These are phyloP conservation scores for Leuciscus idus DNA, from an alignment of 2,113 vertebrate genomes.

Conservation along the genomic window DNA sequence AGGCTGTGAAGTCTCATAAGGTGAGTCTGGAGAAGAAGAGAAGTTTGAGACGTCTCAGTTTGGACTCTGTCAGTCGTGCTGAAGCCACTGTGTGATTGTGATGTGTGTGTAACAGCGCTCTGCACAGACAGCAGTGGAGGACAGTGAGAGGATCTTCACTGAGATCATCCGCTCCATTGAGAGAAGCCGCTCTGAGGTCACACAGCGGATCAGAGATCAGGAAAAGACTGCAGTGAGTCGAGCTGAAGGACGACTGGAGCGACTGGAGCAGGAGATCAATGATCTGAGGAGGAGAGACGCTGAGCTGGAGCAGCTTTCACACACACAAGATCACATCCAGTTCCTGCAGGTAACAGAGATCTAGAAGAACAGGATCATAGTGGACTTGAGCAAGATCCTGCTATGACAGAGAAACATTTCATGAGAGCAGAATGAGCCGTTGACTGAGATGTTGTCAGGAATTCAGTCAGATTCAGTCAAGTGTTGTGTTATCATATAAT, in stretches of 20 bases:
- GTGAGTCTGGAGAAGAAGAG: too few relatives aligned
- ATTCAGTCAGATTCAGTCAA: too few relatives aligned
- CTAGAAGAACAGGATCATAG: too few relatives aligned
- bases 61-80: too few relatives aligned
- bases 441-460: too few relatives aligned
- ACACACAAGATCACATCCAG: conserved; percentile 46
- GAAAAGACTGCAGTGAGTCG: conserved; percentile 10
- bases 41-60: too few relatives aligned
- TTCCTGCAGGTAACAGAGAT: not conserved
- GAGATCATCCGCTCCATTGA: conserved; percentile 53
- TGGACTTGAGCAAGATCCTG: too few relatives aligned
- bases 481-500: too few relatives aligned
- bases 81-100: too few relatives aligned
- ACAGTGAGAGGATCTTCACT: conserved; percentile 53
- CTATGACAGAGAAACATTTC: too few relatives aligned
- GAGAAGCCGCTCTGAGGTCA: conserved; percentile 45
- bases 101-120: conserved; percentile 32
- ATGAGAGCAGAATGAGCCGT: too few relatives aligned
- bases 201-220: conserved; percentile 47
- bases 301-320: conserved; percentile 55
- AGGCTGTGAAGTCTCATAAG: too few relatives aligned
- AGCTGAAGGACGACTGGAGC: conserved; percentile 30
- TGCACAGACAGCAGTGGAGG: conserved; percentile 49
- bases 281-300: conserved; percentile 51
- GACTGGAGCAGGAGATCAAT: conserved; percentile 47